A percentile compares a stretch with the other conserved stretches of the same genome.
phyloP scores from a whole-genome alignment of 2,797 vertebrate genomes.

The Sternotherus odoratus region DNA sequence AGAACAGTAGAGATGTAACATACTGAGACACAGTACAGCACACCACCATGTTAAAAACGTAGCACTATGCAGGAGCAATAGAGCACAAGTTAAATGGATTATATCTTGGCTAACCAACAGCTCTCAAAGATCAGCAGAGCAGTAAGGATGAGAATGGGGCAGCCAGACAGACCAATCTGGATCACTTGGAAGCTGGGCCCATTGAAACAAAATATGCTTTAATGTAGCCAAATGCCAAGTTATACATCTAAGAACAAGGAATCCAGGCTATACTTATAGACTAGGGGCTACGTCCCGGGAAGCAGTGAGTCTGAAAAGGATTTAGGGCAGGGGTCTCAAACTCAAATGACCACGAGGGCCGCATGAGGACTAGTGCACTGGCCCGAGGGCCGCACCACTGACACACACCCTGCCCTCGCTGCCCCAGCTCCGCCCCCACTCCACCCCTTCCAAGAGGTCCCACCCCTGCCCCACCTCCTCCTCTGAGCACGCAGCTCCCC shows the following conservation, averaged over 20 bases:
- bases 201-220: neutral
- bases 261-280: too few relatives aligned
- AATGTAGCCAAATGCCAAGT: neutral
- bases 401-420: too few relatives aligned
- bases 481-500: too few relatives aligned
- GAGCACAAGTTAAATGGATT: neutral
- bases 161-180: neutral
- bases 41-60: neutral
- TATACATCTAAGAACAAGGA: neutral
- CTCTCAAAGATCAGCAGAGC: neutral
- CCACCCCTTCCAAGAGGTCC: too few relatives aligned
- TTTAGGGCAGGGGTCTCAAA: too few relatives aligned
- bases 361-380: too few relatives aligned
- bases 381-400: too few relatives aligned
- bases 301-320: neutral
- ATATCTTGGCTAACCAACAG: neutral
- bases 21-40: neutral
- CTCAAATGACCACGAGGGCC: too few relatives aligned
- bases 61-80: neutral
- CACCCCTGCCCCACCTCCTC: too few relatives aligned
- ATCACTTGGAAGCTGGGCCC: rapidly evolving
- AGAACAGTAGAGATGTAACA: neutral
- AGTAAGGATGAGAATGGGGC: neutral
- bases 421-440: too few relatives aligned
- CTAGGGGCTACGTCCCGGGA: neutral